Conservation (phyloP, 2,888 invertebrate species). For the Dryomyza anilis region DNA sequence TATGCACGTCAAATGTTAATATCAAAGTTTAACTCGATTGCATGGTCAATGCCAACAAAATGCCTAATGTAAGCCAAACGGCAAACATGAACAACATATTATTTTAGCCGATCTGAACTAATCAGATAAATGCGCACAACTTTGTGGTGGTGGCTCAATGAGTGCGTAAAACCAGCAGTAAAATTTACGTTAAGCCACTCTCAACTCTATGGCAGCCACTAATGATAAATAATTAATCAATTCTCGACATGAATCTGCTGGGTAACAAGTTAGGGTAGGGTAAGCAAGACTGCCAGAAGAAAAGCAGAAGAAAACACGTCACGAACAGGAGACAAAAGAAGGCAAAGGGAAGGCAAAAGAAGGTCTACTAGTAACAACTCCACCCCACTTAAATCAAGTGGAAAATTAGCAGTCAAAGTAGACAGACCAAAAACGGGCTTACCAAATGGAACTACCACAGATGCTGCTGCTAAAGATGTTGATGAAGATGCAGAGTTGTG, state of each 20-base stretch:
- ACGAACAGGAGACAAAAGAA: not conserved
- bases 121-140: constrained; percentile 8
- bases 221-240: constrained; percentile 25
- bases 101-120: not conserved
- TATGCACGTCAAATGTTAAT: no score
- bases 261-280: constrained; percentile 1
- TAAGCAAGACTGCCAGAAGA: not conserved
- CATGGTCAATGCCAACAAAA: no score
- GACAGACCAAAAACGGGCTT: not conserved
- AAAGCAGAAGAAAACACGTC: not conserved
- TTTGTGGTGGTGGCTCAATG: constrained; percentile 5
- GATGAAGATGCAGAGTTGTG: not conserved
- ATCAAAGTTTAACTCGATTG: no score
- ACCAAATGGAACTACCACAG: not conserved
- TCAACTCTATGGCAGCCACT: not conserved
- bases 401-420: constrained; percentile 1
- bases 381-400: not conserved
- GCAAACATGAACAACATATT: not conserved
- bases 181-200: no score
- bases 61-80: no score
- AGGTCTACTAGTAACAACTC: no score
- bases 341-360: not conserved
- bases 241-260: not conserved
- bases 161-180: constrained; percentile 16
- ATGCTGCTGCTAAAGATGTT: not conserved